Conservation (phyloP, 2,113 vertebrate genomes). For the Gallinago paraguaiae region DNA sequence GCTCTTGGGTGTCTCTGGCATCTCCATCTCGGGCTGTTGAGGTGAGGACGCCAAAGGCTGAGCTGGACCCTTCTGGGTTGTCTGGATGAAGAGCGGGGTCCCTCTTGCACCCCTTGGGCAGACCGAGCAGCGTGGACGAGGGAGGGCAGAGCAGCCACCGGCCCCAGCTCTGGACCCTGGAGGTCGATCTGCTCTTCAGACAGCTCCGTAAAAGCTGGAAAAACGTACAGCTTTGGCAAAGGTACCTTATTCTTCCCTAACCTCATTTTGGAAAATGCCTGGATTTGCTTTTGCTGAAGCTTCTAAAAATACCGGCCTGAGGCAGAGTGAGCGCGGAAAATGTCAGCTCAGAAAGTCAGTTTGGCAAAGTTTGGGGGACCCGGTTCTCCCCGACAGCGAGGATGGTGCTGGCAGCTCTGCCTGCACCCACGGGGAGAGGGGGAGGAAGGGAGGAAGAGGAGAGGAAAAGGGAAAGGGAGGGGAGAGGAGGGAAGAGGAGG, state of each 20-base stretch:
- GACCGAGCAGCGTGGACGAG: accelerated
- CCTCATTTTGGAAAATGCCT: slow-evolving; percentile 21
- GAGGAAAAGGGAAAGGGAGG: no score
- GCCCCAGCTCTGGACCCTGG: neutral
- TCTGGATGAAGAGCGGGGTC: neutral
- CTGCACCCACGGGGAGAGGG: accelerated
- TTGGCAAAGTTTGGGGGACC: neutral
- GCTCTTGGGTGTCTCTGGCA: neutral
- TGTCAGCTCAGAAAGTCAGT: neutral
- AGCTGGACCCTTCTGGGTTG: neutral
- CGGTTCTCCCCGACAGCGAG: accelerated
- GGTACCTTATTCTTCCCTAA: neutral
- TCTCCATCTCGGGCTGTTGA: neutral
- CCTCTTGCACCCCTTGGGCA: accelerated
- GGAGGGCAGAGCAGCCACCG: accelerated
- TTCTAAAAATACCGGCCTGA: slow-evolving; percentile 30
- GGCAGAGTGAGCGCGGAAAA: slow-evolving; percentile 17
- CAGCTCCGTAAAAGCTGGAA: neutral
- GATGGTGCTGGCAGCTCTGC: neutral
- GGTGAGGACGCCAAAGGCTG: neutral
- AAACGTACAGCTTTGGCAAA: neutral
- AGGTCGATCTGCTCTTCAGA: neutral
- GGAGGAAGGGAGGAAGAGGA: no score
- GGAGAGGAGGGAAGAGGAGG: no score
- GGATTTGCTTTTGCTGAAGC: slow-evolving; percentile 45